These are phyloP conservation scores for Trissolcus brochymenae DNA, from an alignment of 2,888 invertebrate species.

Conservation along the genomic window DNA sequence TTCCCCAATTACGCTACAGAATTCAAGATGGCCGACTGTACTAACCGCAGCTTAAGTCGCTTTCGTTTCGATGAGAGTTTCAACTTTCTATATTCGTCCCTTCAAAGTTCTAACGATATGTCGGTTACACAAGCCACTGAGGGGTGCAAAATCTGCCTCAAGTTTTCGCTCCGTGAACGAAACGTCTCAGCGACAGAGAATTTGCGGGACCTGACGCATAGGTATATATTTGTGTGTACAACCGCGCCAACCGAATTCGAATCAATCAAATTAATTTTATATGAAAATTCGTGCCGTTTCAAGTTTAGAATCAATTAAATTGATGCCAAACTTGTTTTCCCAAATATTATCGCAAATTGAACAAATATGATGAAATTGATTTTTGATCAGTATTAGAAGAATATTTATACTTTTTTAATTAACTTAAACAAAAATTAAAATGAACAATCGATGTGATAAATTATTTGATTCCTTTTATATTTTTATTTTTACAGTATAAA, in stretches of 20 bases:
- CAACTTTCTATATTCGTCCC: conserved; percentile 57
- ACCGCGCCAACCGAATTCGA: background rate
- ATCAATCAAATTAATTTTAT: conserved; percentile 22
- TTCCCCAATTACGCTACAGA: conserved; percentile 56
- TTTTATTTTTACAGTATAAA: no score
- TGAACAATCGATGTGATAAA: no score
- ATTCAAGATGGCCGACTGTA: conserved; percentile 58
- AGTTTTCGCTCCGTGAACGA: conserved; percentile 58
- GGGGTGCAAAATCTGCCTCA: conserved; percentile 64
- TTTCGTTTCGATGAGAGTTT: conserved; percentile 57
- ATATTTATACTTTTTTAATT: no score
- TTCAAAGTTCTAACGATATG: conserved; percentile 64
- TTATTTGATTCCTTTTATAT: no score
- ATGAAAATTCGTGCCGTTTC: no score
- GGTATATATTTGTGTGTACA: conserved; percentile 32
- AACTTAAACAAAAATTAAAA: no score
- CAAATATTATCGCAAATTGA: no score
- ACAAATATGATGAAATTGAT: no score
- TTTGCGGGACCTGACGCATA: conserved; percentile 28
- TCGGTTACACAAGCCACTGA: conserved; percentile 64
- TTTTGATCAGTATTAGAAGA: no score
- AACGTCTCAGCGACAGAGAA: conserved; percentile 45
- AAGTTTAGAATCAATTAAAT: no score
- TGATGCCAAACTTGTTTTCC: no score
- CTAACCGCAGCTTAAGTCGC: conserved; percentile 58